Base-by-base conservation (phyloP, 2,888 invertebrate species). In the Epinotia nisella region DNA sequence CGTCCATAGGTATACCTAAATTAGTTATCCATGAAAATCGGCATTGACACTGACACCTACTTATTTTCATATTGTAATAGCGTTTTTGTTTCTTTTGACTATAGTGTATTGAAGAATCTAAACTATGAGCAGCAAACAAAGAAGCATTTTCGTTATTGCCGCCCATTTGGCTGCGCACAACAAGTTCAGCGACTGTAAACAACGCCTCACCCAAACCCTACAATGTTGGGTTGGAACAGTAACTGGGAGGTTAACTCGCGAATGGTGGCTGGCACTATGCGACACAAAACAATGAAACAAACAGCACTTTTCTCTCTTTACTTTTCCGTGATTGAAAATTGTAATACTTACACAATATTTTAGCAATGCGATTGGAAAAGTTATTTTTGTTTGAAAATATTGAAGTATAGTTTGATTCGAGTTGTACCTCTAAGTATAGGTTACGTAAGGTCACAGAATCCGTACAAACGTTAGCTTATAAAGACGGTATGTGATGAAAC, bases 401-500 rank as follows among this genome's bases (percentile, higher is more conserved):
- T 35, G 5, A n/a, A 17, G 39, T 60, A 3, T 19, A 21, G 61
- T 61, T 45, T 19, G 10, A 15, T 45, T 62, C 21, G 45, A 7
- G 24, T 58, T 15, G 15, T 29, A 15, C 5, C 4, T n/a, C 10
- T 15, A 7, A 4, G 5, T 9, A 9, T n/a, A n/a, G n/a, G n/a
- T n/a, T n/a, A 21, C 51, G 29, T 65, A 53, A 41, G 53, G 55
- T 55, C 11, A 39, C 55, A 55, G 71, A 71, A 60, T 53, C 66
- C 71, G 29, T 71, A 71, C 59, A 71, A 67, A 55, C 66, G 66
- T 55, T 13, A 39, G 71, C 45, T 66, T 60, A 66, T 60, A 53
- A 53, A 60, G 45, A 41, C 62, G 17, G 19, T 29, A 24, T 62
- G 49, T 59, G 53, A 59, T 29, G 21, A 64, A 58, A 35, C 19